Percentiles rank a stretch among this genome's conserved stretches.
Evolutionary conservation across 2,113 vertebrate genomes (phyloP).

Genomic region (Lonchura striata): DNA sequence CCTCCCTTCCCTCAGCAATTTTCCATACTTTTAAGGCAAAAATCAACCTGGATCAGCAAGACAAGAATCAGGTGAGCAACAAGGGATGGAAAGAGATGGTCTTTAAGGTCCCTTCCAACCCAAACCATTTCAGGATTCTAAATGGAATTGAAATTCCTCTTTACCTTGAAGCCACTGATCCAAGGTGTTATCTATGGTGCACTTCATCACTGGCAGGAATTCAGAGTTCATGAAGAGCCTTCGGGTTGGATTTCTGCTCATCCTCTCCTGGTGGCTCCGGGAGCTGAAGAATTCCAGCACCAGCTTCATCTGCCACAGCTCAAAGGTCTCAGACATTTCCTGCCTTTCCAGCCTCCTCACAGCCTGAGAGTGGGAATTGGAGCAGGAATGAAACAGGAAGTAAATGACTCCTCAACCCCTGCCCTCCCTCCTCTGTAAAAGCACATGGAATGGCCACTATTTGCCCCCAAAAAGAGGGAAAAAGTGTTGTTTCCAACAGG

Average conservation of each 20-base stretch:
- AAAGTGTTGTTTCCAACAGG: not conserved
- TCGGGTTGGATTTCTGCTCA: constrained; percentile 64
- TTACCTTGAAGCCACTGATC: constrained; percentile 90
- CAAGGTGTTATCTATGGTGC: constrained; percentile 83
- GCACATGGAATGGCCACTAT: rapidly evolving
- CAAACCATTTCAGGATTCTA: not conserved
- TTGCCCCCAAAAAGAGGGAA: rapidly evolving
- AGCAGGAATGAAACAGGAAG: not conserved
- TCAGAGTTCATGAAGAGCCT: constrained; percentile 90
- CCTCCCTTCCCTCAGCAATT: not conserved
- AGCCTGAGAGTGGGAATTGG: constrained; percentile 42
- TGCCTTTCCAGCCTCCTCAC: constrained; percentile 78
- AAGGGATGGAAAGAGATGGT: not conserved
- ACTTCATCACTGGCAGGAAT: constrained; percentile 94
- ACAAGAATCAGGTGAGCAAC: not conserved
- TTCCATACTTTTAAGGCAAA: not conserved
- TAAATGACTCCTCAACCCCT: not conserved
- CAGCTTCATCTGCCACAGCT: constrained; percentile 93
- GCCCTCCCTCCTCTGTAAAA: not conserved
- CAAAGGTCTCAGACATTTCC: constrained; percentile 85
- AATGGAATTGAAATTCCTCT: not conserved
- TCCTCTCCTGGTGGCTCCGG: constrained; percentile 78
- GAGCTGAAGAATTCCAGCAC: constrained; percentile 91
- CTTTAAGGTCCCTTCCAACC: not conserved
- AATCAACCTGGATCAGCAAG: not conserved